Evolutionary conservation across 2,797 vertebrate genomes (phyloP), one percentile per base, ranked within the genome.

Genomic region (Phrynocephalus forsythii): DNA sequence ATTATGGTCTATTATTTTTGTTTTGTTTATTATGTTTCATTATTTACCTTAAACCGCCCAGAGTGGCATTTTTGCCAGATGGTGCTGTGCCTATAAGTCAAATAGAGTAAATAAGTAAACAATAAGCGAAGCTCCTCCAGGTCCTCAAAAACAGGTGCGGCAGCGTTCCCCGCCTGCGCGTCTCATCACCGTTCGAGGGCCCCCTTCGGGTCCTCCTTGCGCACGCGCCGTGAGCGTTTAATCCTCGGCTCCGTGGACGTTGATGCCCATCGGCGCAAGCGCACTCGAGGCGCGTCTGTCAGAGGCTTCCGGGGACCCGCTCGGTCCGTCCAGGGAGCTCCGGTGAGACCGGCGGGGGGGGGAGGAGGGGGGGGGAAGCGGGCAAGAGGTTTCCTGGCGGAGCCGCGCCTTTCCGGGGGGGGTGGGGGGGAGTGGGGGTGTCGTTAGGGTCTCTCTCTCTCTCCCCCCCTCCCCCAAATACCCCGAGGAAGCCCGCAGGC

Each of bases 181-280:
- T 6, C 8, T 66, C 20, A 1, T 13, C 7, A 2, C 7, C 7
- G 6, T 1, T 13, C 33, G 24, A 24, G 16, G 0, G 10, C 6
- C 1, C 72, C 9, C 6, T 44, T 6, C 15, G n/a, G n/a, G 10
- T 78, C 22, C 44, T 3, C 10, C 4, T 44, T 1, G 82, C 82
- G 87, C 82, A 79, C 0, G 83, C 83, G 82, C 82, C 1, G 48
- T 16, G 67, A 16, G 80, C 24, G 5, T 11, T n/a, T n/a, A 11
- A 5, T 1, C 0, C 30, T 5, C 6, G 2, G 69, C 10, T 20
- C n/a, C 26, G 22, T 68, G 15, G 11, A 3, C 6, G 71, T 30
- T 66, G 28, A 66, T 48, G 69, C 69, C 63, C 10, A 50, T 38
- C 33, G 38, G 71, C 86, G 86, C 86, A 82, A 6, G 86, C 69